A percentile compares a stretch with the other conserved stretches of the same genome.
phyloP scores from a whole-genome alignment of 2,113 vertebrate genomes.

The Phylloscopus whistleri region DNA sequence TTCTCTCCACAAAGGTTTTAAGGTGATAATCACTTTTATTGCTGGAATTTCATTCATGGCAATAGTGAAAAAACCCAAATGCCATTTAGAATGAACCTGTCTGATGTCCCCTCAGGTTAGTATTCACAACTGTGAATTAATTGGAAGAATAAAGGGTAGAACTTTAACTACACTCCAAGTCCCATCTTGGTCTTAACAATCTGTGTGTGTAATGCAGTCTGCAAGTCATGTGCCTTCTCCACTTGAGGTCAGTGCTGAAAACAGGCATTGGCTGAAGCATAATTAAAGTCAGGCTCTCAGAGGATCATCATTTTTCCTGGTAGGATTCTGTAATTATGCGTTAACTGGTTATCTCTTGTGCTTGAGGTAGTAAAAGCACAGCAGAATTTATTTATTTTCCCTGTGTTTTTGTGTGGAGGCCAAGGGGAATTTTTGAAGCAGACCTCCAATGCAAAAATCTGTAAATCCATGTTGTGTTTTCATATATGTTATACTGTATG shows the following conservation, averaged over 20 bases:
- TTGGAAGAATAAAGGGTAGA: background rate
- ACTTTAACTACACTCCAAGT: background rate
- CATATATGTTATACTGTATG: background rate
- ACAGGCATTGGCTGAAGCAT: background rate
- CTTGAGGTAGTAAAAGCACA: background rate
- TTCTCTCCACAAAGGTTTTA: background rate
- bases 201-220: background rate
- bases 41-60: background rate
- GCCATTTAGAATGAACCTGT: background rate
- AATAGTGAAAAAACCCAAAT: background rate
- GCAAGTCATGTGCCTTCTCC: background rate
- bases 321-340: background rate
- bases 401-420: background rate
- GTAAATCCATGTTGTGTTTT: conserved; percentile 14
- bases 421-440: background rate
- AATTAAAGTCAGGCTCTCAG: conserved; percentile 13
- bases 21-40: conserved; percentile 7
- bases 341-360: conserved; percentile 1
- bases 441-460: background rate
- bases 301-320: background rate
- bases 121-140: background rate
- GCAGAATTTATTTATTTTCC: background rate
- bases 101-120: background rate
- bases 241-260: background rate
- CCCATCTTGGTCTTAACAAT: background rate